Evolutionary conservation across 92 coral and sea anemone species (phyloP).

Genomic region (Plumapathes pennacea): DNA sequence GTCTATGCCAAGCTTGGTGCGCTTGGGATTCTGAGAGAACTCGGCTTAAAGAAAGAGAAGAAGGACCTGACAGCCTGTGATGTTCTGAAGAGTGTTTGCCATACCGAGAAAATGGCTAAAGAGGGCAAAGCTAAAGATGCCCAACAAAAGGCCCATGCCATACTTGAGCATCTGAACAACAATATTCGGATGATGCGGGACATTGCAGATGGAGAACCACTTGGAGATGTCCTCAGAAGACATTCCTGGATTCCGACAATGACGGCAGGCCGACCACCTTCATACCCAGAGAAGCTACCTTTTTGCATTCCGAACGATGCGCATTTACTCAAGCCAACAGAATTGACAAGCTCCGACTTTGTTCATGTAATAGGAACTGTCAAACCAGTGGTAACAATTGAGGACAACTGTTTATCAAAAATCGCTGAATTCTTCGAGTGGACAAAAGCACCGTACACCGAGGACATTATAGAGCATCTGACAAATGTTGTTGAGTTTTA

Average conservation of each 20-base stretch:
- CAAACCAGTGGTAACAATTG: constrained; percentile 3
- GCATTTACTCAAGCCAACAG: too few relatives aligned
- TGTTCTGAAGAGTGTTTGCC: constrained; percentile 9
- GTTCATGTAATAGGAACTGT: constrained; percentile 37
- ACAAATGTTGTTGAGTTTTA: constrained; percentile 26
- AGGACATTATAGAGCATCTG: constrained; percentile 33
- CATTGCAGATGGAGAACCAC: not conserved
- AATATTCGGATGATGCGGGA: not conserved
- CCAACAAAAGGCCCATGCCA: constrained; percentile 10
- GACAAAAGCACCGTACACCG: constrained; percentile 22
- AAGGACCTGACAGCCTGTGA: constrained; percentile 11
- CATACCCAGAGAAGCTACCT: too few relatives aligned
- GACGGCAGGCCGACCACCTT: constrained; percentile 9
- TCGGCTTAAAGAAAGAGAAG: constrained; percentile 23
- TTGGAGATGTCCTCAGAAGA: constrained; percentile 1
- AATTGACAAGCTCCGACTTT: constrained; percentile 15
- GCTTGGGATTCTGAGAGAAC: constrained; percentile 7
- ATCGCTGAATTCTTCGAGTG: constrained; percentile 36
- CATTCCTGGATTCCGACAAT: constrained; percentile 34
- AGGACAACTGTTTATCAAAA: not conserved
- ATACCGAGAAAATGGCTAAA: not conserved
- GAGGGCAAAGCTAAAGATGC: too few relatives aligned
- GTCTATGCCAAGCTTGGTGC: constrained; percentile 8
- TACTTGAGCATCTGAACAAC: constrained; percentile 2
- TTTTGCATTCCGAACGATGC: too few relatives aligned